Base-by-base conservation (phyloP, 1,140 invertebrate species). In the Macrosteles quadrilineatus region DNA sequence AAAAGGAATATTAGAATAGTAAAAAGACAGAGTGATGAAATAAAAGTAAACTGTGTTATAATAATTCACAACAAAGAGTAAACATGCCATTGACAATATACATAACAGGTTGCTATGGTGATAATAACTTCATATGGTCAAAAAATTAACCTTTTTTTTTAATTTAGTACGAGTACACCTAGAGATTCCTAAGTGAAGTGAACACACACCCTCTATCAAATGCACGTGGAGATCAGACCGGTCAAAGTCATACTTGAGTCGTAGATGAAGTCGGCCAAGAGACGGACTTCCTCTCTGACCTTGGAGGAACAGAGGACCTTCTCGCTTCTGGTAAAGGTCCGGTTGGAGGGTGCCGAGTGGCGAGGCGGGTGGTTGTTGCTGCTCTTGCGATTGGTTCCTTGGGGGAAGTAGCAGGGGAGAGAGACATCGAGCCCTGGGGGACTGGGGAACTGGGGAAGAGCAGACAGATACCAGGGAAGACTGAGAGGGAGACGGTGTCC, bases 191-290 rank as follows among this genome's bases (percentile, higher is more conserved):
- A n/a, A n/a, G n/a, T n/a, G 14, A 36, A 36, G 14, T 36, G 14
- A 36, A 36, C 59, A 40, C 17, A 75, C 78, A 93, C 91, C 91
- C 90, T 93, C 91, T 81, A 96, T 95, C 45, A 96, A 80, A 81
- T 95, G 92, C 25, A 95, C 90, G 70, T 92, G 88, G 50, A 96
- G 82, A 80, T 96, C 94, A 23, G 92, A 95, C 75, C 91, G 86
- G 78, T 95, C 89, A 76, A 95, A 94, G 80, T 96, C 93, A 75
- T 95, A 96, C 74, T 91, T 93, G 4, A 96, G 82, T n/a, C 91
- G 83, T 72, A 95, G 84, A 78, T 95, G 93, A 69, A 96, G 84
- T 47, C 91, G 83, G 27, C 93, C 93, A 9, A 94, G 83, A 59
- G 87, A 86, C 21, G 86, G 85, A 1, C 87, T 86, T 6, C 77